Base-by-base conservation (phyloP, 2,113 vertebrate species). In the Melanerpes aurifrons region DNA sequence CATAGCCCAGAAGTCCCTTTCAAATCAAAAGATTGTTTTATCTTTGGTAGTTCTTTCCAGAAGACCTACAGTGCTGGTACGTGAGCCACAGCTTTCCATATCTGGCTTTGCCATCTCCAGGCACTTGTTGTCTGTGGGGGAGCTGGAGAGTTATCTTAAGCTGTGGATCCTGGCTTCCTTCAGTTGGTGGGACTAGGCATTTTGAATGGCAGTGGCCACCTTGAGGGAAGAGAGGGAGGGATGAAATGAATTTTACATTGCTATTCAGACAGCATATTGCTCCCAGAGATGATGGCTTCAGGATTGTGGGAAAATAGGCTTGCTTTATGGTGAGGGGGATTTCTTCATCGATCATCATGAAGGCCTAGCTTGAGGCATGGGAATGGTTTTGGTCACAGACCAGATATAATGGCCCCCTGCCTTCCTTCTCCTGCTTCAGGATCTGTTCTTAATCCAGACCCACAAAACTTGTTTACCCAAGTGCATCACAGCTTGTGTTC, bases 41-140 rank as follows among this genome's bases (percentile, higher is more conserved):
- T 94, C 95, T 96, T 35, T 40, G 88, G 86, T 95, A 88, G 83
- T 86, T 93, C 83, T 74, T 96, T 83, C 80, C 86, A 95, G 92
- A 95, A 72, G 88, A 64, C 76, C 90, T 43, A 72, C 82, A 89
- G 29, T 61, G 79, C 71, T 24, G 6, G 13, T 53, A 29, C 5
- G 0, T 15, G 84, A 59, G 40, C 29, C n/a, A 19, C n/a, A 45
- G 75, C 82, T 80, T 50, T 20, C 61, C 35, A 0, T 43, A n/a
- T 37, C 59, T 75, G 82, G n/a, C 45, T 11, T 54, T 89, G 54
- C 67, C 32, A 54, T 80, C 87, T 48, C 3, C 15, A 61, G 32
- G 28, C 73, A 5, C 56, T 89, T 50, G 20, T 72, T 80, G 73
- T 59, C 16, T 7, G 1, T 80, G 68, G 57, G 64, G 31, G 43